These are phyloP conservation scores for Scaptomyza graminum DNA, from an alignment of 1,140 invertebrate genomes.

Conservation along the genomic window DNA sequence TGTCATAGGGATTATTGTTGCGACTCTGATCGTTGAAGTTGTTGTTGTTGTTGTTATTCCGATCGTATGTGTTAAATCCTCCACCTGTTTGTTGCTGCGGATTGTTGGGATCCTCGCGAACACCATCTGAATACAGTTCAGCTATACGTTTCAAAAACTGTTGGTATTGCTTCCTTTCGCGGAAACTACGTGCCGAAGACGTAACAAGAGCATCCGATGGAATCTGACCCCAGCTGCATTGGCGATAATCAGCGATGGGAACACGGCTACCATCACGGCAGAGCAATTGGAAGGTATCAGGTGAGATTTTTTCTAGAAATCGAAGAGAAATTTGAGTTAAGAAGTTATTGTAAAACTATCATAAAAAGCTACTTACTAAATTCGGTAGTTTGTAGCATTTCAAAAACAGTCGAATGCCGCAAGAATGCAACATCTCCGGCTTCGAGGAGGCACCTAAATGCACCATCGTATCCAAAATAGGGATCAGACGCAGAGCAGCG, in stretches of 20 bases:
- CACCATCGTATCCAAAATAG: constrained; percentile 95
- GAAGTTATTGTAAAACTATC: neutral
- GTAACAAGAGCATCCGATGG: constrained; percentile 95
- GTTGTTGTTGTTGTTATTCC: constrained; percentile 52
- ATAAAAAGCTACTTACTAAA: constrained; percentile 84
- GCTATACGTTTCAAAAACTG: constrained; percentile 86
- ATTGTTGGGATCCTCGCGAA: constrained; percentile 50
- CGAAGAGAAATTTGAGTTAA: neutral
- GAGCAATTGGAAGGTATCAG: constrained; percentile 92
- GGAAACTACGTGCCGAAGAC: constrained; percentile 89
- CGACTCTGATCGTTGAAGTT: constrained; percentile 54
- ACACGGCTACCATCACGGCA: constrained; percentile 92
- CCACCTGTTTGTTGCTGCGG: constrained; percentile 35
- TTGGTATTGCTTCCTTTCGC: constrained; percentile 87
- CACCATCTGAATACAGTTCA: constrained; percentile 83
- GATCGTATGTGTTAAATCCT: constrained; percentile 47
- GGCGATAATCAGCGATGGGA: constrained; percentile 88
- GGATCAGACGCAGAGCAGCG: constrained; percentile 94
- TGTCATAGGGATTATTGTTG: constrained; percentile 43
- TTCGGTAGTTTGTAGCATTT: constrained; percentile 87
- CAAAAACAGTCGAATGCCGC: constrained; percentile 92
- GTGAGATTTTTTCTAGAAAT: constrained; percentile 84
- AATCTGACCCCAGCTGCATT: constrained; percentile 94
- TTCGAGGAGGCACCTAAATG: constrained; percentile 94
- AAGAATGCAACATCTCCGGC: constrained; percentile 96